phyloP scores from a whole-genome alignment of 1,140 invertebrate species.

The Zaprionus nigranus region DNA sequence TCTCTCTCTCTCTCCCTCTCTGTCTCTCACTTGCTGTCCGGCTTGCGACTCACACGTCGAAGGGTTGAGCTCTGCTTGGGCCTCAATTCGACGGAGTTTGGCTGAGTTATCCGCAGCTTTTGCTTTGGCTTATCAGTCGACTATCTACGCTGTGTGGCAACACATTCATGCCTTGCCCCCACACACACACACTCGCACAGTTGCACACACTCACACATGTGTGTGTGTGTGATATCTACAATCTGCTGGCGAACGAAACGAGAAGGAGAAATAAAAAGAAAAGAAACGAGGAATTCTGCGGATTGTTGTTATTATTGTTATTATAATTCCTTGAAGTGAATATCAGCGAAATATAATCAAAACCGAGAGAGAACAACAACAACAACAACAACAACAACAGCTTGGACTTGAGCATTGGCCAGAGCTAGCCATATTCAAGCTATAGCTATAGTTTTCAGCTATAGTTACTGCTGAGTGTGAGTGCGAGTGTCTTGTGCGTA shows the following conservation, averaged over 20 bases:
- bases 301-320: constrained; percentile 83
- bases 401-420: constrained; percentile 27
- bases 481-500: constrained; percentile 47
- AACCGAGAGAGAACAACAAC: constrained; percentile 71
- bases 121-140: constrained; percentile 76
- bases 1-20: background rate
- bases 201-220: background rate
- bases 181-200: constrained; percentile 35
- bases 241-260: constrained; percentile 68
- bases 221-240: constrained; percentile 69
- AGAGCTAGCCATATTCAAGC: constrained; percentile 8
- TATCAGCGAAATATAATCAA: constrained; percentile 83
- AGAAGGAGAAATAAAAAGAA: constrained; percentile 50
- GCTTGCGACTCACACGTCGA: constrained; percentile 1
- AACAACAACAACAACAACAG: constrained; percentile 19
- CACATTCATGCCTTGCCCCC: constrained; percentile 75
- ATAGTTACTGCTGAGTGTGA: constrained; percentile 21
- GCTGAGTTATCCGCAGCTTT: constrained; percentile 62
- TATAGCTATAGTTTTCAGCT: constrained; percentile 3
- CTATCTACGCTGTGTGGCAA: constrained; percentile 81
- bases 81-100: background rate
- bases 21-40: background rate
- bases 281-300: constrained; percentile 78
- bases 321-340: constrained; percentile 83
- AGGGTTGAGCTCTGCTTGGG: constrained; percentile 6